phyloP scores from a whole-genome alignment of 2,797 vertebrate species.

The Brachymystax lenok region DNA sequence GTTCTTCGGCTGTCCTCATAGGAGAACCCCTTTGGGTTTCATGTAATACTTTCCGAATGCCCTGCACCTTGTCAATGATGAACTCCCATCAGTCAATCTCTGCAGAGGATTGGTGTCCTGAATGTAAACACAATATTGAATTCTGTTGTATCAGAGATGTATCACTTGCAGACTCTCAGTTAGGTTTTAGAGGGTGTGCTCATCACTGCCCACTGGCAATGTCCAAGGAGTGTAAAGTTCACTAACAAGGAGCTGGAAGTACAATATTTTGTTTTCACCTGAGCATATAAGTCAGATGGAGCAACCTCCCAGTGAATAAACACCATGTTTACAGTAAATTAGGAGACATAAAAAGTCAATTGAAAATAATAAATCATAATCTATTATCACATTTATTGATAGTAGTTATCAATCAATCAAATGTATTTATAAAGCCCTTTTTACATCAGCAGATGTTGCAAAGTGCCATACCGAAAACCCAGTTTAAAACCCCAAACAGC shows the following conservation, averaged over 20 bases:
- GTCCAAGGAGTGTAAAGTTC: conserved; percentile 91
- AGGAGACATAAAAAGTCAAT: too few relatives aligned
- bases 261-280: conserved; percentile 91
- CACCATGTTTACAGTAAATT: background rate
- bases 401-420: too few relatives aligned
- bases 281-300: conserved; percentile 31
- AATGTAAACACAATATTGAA: background rate
- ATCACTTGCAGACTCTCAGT: conserved; percentile 82
- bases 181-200: conserved; percentile 70
- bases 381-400: background rate
- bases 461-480: too few relatives aligned
- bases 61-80: conserved; percentile 29
- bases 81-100: conserved; percentile 71
- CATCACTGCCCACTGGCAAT: conserved; percentile 83
- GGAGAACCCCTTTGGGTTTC: too few relatives aligned
- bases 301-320: background rate
- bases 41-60: background rate
- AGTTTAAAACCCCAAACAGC: too few relatives aligned
- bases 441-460: too few relatives aligned
- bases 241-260: conserved; percentile 88
- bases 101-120: conserved; percentile 78
- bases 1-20: too few relatives aligned
- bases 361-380: background rate
- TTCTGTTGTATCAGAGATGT: background rate
- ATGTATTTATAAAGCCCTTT: too few relatives aligned